Conservation (phyloP, 1,140 invertebrate species). For the Drosophila miranda region DNA sequence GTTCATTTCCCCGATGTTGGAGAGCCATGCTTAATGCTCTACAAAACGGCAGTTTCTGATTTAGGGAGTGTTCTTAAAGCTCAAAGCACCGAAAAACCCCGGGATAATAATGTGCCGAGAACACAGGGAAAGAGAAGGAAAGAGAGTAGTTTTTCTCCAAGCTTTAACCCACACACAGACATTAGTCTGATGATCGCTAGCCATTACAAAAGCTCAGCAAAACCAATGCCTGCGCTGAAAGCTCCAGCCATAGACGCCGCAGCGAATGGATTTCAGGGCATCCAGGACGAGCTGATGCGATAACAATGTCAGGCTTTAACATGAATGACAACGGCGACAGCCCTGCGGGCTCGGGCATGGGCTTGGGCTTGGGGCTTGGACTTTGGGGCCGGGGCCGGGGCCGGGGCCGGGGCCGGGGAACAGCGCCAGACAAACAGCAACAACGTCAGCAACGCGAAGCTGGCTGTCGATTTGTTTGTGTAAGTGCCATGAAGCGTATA, state of each 20-base stretch:
- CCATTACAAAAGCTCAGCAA: background rate
- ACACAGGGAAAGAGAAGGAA: background rate
- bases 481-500: slow-evolving; percentile 71
- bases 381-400: too few species aligned
- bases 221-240: background rate
- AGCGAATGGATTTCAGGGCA: slow-evolving; percentile 37
- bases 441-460: slow-evolving; percentile 34
- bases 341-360: slow-evolving; percentile 47
- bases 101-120: too few species aligned
- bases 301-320: slow-evolving; percentile 67
- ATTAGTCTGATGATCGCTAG: background rate
- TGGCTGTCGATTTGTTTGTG: slow-evolving; percentile 74
- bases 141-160: background rate
- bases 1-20: slow-evolving; percentile 29
- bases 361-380: too few species aligned
- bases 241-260: background rate
- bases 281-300: slow-evolving; percentile 35
- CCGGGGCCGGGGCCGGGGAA: too few species aligned
- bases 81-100: background rate
- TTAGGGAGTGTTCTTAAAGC: background rate
- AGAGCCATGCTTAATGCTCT: slow-evolving; percentile 32
- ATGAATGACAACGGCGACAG: slow-evolving; percentile 75
- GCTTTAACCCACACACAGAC: too few species aligned
- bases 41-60: slow-evolving; percentile 8
- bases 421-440: slow-evolving; percentile 41